Conservation (phyloP, 2,888 invertebrate species). For the Eledona agricola region DNA sequence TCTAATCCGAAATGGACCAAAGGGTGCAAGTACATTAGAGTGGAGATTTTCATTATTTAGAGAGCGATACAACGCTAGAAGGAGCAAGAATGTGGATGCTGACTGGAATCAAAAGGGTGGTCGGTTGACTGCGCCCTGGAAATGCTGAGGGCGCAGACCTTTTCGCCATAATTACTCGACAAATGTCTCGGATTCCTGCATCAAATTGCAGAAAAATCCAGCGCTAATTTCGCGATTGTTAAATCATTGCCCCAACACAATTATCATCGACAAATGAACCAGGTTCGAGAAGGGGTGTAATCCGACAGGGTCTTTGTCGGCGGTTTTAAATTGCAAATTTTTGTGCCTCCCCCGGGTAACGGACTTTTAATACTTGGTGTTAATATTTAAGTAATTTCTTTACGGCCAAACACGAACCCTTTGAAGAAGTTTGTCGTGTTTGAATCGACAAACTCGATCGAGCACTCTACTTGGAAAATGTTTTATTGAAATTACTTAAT, state of each 20-base stretch:
- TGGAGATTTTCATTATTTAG: constrained; percentile 28
- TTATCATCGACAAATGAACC: not conserved
- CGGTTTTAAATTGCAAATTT: constrained; percentile 30
- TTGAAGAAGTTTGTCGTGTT: constrained; percentile 46
- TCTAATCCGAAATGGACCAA: constrained; percentile 4
- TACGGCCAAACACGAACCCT: constrained; percentile 37
- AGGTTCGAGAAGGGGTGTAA: constrained; percentile 11
- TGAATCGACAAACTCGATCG: constrained; percentile 36
- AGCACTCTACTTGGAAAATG: constrained; percentile 27
- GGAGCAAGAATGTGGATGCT: constrained; percentile 21
- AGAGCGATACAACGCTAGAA: constrained; percentile 18
- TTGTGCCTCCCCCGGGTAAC: constrained; percentile 18
- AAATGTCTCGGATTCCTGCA: constrained; percentile 55
- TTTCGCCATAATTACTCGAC: constrained; percentile 50
- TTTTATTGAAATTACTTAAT: constrained; percentile 36
- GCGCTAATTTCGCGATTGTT: no score
- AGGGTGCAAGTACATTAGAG: constrained; percentile 2
- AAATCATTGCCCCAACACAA: constrained; percentile 2
- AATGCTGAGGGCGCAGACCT: constrained; percentile 31
- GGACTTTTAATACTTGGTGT: constrained; percentile 32
- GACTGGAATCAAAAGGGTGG: constrained; percentile 25
- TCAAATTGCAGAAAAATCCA: no score
- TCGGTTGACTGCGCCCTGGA: constrained; percentile 32
- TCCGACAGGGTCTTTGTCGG: constrained; percentile 16
- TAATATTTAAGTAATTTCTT: constrained; percentile 34